These are phyloP conservation scores for Rhagoletis zephyria DNA, from an alignment of 1,140 invertebrate species.

Conservation along the genomic window DNA sequence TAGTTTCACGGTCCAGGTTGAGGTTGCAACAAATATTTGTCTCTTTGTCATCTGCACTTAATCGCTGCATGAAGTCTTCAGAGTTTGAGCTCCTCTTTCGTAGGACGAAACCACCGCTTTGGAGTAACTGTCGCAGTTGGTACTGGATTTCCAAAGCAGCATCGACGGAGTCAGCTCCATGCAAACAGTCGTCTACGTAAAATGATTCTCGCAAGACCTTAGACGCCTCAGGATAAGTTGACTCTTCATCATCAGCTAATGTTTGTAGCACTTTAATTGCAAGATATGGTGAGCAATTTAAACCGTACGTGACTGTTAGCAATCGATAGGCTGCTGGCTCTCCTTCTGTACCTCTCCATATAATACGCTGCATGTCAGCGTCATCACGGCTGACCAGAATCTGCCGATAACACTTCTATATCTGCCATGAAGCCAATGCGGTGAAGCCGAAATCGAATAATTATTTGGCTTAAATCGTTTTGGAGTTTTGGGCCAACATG, in stretches of 20 bases:
- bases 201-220: neutral
- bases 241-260: too few species aligned
- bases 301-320: neutral
- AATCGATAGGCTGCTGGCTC: neutral
- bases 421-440: neutral
- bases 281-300: neutral
- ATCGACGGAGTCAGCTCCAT: neutral
- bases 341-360: neutral
- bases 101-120: neutral
- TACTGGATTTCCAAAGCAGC: neutral
- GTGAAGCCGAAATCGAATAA: neutral
- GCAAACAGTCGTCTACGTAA: constrained; percentile 37
- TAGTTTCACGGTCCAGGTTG: neutral
- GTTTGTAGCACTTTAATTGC: too few species aligned
- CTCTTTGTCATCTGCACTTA: neutral
- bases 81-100: constrained; percentile 26
- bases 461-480: neutral
- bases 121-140: neutral
- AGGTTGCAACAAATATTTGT: neutral
- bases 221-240: neutral
- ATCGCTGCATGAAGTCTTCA: neutral
- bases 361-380: too few species aligned
- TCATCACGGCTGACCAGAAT: neutral
- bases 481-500: neutral
- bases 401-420: neutral